These are phyloP conservation scores for Tenualosa ilisha DNA, from an alignment of 2,797 vertebrate species.

Conservation along the genomic window DNA sequence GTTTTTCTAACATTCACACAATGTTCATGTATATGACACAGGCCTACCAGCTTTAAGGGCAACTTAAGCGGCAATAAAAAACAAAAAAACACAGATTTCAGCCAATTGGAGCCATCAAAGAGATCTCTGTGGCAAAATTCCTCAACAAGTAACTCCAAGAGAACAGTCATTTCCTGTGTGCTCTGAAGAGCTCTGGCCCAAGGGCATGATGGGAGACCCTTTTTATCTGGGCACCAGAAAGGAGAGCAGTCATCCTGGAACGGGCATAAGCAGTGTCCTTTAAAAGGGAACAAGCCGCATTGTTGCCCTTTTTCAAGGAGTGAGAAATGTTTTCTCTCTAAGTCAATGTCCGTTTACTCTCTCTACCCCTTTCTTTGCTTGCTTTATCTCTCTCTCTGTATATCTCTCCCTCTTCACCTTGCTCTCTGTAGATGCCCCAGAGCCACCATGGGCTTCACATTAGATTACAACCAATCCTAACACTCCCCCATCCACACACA, in stretches of 20 bases:
- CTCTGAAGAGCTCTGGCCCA: not conserved
- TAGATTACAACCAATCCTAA: constrained; percentile 13
- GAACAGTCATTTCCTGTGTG: constrained; percentile 17
- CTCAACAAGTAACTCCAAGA: not conserved
- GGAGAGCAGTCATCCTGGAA: constrained; percentile 6
- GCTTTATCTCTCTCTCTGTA: not conserved
- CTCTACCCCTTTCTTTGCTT: not conserved
- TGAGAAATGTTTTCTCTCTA: not conserved
- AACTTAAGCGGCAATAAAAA: not conserved
- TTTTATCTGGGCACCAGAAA: not conserved
- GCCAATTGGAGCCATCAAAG: not conserved
- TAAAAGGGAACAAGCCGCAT: constrained; percentile 4
- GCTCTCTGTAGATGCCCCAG: not conserved
- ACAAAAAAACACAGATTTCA: not conserved
- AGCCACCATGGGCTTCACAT: constrained; percentile 1
- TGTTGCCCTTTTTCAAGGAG: not conserved
- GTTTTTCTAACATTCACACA: not conserved
- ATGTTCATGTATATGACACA: not conserved
- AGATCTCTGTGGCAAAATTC: not conserved
- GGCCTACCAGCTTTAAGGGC: not conserved
- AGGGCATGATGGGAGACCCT: constrained; percentile 5
- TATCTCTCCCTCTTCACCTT: not conserved
- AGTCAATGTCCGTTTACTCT: not conserved
- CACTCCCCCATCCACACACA: not conserved
- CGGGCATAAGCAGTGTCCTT: not conserved